phyloP scores from a whole-genome alignment of 2,113 vertebrate species.

The Leucopternis melanops region DNA sequence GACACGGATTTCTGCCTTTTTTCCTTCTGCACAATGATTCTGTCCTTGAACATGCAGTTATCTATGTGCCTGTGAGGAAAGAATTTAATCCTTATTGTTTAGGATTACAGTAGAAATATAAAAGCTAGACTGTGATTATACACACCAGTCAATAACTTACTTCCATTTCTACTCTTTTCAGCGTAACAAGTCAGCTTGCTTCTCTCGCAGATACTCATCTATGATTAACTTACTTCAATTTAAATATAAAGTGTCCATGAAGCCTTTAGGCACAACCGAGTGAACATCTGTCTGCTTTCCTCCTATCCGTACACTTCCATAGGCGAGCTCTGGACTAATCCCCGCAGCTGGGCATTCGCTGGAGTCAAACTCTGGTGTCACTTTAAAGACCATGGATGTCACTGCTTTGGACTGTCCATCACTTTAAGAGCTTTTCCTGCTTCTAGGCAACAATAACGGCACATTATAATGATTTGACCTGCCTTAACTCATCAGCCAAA shows the following conservation, averaged over 20 bases:
- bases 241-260: background rate
- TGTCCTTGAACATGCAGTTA: background rate
- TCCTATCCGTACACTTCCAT: background rate
- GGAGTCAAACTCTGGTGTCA: background rate
- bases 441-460: background rate
- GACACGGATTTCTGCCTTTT: background rate
- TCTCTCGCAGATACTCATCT: background rate
- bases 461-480: background rate
- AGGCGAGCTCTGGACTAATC: background rate
- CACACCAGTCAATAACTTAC: background rate
- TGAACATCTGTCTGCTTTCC: background rate
- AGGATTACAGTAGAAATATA: background rate
- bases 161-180: background rate
- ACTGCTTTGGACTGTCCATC: background rate
- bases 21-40: background rate
- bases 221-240: constrained; percentile 1
- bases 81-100: constrained; percentile 4
- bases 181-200: background rate
- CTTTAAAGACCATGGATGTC: background rate
- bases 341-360: background rate
- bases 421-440: background rate
- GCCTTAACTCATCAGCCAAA: background rate
- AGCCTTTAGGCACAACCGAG: background rate
- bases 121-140: background rate
- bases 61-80: background rate